phyloP scores from a whole-genome alignment of 2,797 vertebrate genomes.

The Sebastiscus tertius region DNA sequence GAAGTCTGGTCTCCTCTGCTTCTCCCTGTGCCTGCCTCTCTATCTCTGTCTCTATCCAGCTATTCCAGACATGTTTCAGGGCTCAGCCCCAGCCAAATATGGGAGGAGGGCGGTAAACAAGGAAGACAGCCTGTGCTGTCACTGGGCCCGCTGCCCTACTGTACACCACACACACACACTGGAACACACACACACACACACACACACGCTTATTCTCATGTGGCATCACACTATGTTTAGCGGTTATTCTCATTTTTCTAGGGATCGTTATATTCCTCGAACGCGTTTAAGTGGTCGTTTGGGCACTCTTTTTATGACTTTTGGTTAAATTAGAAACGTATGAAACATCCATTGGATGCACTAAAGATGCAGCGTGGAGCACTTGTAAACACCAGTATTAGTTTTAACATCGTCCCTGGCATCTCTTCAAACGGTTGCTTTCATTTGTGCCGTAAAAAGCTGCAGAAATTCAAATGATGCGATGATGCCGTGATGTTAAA shows the following conservation, averaged over 20 bases:
- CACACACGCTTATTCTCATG: neutral
- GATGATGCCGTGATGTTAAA: neutral
- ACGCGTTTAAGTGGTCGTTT: neutral
- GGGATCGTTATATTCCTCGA: neutral
- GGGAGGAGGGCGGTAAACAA: slow-evolving; percentile 82
- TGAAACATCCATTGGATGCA: neutral
- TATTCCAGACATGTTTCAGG: slow-evolving; percentile 84
- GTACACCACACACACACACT: slow-evolving; percentile 34
- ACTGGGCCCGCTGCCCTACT: slow-evolving; percentile 48
- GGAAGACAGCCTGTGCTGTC: slow-evolving; percentile 55
- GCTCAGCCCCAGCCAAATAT: slow-evolving; percentile 88
- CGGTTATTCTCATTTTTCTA: slow-evolving; percentile 7
- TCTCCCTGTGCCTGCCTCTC: slow-evolving; percentile 23
- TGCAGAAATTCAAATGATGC: neutral
- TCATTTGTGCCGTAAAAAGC: neutral
- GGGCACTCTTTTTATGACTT: neutral
- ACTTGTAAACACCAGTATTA: neutral
- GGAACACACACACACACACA: slow-evolving; percentile 2
- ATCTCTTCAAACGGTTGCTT: neutral
- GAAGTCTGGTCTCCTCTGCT: neutral
- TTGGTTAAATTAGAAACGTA: neutral
- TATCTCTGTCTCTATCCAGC: slow-evolving; percentile 66
- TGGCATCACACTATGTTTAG: slow-evolving; percentile 12
- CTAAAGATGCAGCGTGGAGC: neutral
- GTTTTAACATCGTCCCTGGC: neutral